phyloP scores from a whole-genome alignment of 2,888 invertebrate species.

The Agapetus fuscipes region DNA sequence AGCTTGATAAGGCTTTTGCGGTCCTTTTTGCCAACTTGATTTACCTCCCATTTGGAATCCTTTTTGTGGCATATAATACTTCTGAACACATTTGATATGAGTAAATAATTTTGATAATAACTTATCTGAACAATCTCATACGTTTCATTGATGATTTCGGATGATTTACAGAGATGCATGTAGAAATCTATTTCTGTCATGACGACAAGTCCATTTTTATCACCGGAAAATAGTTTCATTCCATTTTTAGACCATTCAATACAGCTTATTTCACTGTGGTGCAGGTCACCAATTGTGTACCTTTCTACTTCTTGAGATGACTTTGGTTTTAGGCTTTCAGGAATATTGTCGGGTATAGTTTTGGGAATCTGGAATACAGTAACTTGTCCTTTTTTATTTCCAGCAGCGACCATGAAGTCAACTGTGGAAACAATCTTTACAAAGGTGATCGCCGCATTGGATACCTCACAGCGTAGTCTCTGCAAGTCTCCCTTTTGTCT shows the following conservation, averaged over 20 bases:
- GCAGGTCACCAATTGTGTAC: slow-evolving; percentile 77
- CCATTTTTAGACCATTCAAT: slow-evolving; percentile 92
- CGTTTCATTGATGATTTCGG: slow-evolving; percentile 73
- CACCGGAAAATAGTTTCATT: slow-evolving; percentile 86
- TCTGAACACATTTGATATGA: slow-evolving; percentile 77
- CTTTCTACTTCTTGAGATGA: slow-evolving; percentile 62
- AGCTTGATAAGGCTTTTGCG: slow-evolving; percentile 57
- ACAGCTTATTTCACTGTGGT: slow-evolving; percentile 63
- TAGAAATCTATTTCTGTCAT: slow-evolving; percentile 85
- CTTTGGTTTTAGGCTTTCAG: slow-evolving; percentile 61
- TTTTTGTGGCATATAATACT: slow-evolving; percentile 67
- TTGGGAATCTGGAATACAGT: slow-evolving; percentile 84
- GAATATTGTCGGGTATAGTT: slow-evolving; percentile 58
- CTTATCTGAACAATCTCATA: slow-evolving; percentile 79
- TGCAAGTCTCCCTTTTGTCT: slow-evolving; percentile 67
- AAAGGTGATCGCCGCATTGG: slow-evolving; percentile 65
- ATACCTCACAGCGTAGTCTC: slow-evolving; percentile 75
- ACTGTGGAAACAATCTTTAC: slow-evolving; percentile 77
- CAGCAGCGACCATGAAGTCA: slow-evolving; percentile 85
- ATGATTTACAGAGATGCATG: slow-evolving; percentile 77
- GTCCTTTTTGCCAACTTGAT: slow-evolving; percentile 79
- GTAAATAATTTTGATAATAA: slow-evolving; percentile 59
- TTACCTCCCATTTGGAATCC: slow-evolving; percentile 55
- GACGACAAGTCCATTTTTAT: slow-evolving; percentile 74
- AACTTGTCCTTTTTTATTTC: slow-evolving; percentile 67